These are phyloP conservation scores for Diachrysia chrysitis DNA, from an alignment of 2,888 invertebrate genomes.

Conservation along the genomic window DNA sequence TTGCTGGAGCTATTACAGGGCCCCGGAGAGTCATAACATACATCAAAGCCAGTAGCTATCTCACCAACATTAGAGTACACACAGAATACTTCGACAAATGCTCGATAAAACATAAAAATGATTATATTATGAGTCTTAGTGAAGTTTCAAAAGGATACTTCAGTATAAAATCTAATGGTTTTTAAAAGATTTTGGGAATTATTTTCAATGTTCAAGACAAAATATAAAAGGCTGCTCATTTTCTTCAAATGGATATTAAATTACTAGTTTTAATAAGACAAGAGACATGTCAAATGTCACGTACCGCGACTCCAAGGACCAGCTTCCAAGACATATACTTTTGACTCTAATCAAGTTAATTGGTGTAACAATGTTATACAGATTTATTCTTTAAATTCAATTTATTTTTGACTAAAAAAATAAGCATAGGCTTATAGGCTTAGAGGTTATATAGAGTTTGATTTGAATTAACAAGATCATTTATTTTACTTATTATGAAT, in stretches of 20 bases:
- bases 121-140: too few relatives aligned
- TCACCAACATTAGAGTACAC: background rate
- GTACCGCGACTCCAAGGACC: conserved; percentile 11
- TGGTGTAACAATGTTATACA: background rate
- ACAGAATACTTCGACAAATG: background rate
- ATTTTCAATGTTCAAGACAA: background rate
- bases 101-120: too few relatives aligned
- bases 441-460: background rate
- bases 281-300: conserved; percentile 23
- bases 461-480: background rate
- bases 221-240: conserved; percentile 11
- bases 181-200: background rate
- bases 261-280: conserved; percentile 23
- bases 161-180: background rate
- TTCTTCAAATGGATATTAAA: conserved; percentile 16
- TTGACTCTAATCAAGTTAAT: background rate
- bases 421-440: background rate
- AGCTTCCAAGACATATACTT: conserved; percentile 10
- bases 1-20: background rate
- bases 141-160: too few relatives aligned
- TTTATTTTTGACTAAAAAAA: background rate
- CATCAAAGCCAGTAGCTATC: background rate
- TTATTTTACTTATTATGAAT: background rate
- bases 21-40: background rate
- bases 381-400: background rate